phyloP scores from a whole-genome alignment of 2,888 invertebrate genomes.

The Leptinotarsa juncta region DNA sequence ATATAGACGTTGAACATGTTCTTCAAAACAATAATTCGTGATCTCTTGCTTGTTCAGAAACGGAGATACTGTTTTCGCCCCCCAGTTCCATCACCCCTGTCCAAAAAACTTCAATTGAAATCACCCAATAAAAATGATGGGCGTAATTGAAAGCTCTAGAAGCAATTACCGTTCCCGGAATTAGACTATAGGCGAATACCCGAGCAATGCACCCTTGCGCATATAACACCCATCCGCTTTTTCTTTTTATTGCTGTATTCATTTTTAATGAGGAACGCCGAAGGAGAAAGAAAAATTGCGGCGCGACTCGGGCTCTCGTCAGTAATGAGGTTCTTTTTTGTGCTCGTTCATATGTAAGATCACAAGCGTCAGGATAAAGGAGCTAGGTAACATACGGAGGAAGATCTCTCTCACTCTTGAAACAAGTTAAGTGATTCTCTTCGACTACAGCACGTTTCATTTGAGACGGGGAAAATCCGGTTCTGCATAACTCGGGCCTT shows the following conservation, averaged over 20 bases:
- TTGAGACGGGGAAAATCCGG: neutral
- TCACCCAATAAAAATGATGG: neutral
- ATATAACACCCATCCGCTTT: slow-evolving; percentile 15
- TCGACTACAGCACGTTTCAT: neutral
- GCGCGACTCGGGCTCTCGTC: slow-evolving; percentile 9
- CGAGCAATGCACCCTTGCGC: neutral
- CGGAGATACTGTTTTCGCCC: too few species aligned
- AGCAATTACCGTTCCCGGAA: neutral
- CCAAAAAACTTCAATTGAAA: neutral
- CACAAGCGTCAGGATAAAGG: slow-evolving; percentile 17
- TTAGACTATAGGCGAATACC: neutral
- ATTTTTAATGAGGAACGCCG: slow-evolving; percentile 24
- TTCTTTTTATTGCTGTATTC: slow-evolving; percentile 26
- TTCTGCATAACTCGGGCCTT: neutral
- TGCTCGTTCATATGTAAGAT: slow-evolving; percentile 11
- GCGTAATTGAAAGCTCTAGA: neutral
- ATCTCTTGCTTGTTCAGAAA: too few species aligned
- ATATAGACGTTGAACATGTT: too few species aligned
- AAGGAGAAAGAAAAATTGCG: slow-evolving; percentile 20
- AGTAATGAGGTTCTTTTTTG: slow-evolving; percentile 27
- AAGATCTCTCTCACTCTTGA: slow-evolving; percentile 2
- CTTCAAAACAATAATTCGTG: too few species aligned
- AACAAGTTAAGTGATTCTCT: slow-evolving; percentile 9
- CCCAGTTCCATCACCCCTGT: too few species aligned
- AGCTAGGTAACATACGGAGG: slow-evolving; percentile 3